A percentile compares a stretch with the other conserved stretches of the same genome.
Conservation (phyloP, 2,113 vertebrate genomes). For the Notarius lentiginosus region DNA sequence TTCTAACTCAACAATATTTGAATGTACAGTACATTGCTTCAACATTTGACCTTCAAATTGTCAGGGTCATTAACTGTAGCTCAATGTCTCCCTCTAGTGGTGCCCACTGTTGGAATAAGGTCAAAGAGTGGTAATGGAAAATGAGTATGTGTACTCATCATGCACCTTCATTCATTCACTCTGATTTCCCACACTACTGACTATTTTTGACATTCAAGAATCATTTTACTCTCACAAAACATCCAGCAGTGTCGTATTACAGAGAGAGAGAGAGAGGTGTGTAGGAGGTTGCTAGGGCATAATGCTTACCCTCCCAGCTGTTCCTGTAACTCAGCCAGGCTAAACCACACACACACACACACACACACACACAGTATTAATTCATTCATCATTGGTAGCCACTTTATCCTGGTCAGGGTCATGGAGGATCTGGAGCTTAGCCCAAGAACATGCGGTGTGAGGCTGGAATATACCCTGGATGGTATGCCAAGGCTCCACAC, state of each 20-base stretch:
- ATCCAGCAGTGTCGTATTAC: conserved; percentile 26
- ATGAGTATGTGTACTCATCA: not conserved
- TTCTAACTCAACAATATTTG: not conserved
- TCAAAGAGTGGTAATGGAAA: conserved; percentile 22
- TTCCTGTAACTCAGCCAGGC: conserved; percentile 41
- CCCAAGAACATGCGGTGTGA: not conserved
- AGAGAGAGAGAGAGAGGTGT: not conserved
- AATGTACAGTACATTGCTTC: not conserved
- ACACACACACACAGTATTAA: not conserved
- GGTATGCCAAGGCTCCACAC: not conserved
- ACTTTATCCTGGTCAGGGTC: not conserved
- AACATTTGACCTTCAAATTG: not conserved
- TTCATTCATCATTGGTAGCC: not conserved
- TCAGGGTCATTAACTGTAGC: not conserved
- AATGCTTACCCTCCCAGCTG: conserved; percentile 45
- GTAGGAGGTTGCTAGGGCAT: conserved; percentile 13
- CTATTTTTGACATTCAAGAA: conserved; percentile 27
- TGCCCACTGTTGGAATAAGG: not conserved
- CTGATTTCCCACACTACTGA: conserved; percentile 1
- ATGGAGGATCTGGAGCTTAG: not conserved
- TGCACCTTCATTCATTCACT: conserved; percentile 1
- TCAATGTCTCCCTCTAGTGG: conserved; percentile 44
- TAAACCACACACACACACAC: not conserved
- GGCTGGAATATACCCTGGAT: not conserved
- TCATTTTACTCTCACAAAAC: conserved; percentile 5